These are phyloP conservation scores for Tuta absoluta DNA, from an alignment of 2,888 invertebrate species.

Conservation along the genomic window DNA sequence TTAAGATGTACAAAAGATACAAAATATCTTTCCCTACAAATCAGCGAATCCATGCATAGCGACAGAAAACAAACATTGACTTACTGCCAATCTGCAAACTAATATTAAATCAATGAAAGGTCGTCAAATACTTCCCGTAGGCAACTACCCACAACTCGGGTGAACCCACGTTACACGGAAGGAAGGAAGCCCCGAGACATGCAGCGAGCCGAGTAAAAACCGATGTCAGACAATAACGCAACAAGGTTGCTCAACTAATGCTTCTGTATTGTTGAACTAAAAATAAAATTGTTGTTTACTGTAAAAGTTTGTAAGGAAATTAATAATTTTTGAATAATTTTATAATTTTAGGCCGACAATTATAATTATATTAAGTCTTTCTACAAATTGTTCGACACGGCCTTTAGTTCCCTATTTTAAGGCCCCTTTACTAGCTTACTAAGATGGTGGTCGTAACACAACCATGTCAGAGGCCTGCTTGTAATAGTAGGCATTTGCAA, in stretches of 20 bases:
- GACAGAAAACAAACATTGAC: neutral
- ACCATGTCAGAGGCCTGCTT: too few relatives aligned
- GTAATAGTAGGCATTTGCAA: too few relatives aligned
- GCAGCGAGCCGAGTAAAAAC: conserved; percentile 17
- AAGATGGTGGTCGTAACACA: too few relatives aligned
- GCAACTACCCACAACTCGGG: neutral
- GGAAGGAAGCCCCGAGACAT: conserved; percentile 25
- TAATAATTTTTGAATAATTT: neutral
- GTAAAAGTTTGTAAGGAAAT: neutral
- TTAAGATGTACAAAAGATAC: too few relatives aligned
- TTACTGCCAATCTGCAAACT: neutral
- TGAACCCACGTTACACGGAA: conserved; percentile 9
- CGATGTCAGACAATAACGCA: conserved; percentile 22
- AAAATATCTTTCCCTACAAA: neutral
- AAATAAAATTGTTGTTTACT: neutral
- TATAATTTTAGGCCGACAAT: too few relatives aligned
- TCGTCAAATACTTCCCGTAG: conserved; percentile 7
- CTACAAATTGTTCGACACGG: too few relatives aligned
- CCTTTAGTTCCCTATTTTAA: too few relatives aligned
- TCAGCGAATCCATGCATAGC: neutral
- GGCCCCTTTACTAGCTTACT: too few relatives aligned
- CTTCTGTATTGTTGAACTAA: neutral
- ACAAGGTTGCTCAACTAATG: conserved; percentile 27
- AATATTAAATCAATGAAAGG: conserved; percentile 22
- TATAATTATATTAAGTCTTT: too few relatives aligned